A percentile compares a stretch with the other conserved stretches of the same genome.
Conservation (phyloP, 1,140 invertebrate genomes). For the Sarcophaga bullata region DNA sequence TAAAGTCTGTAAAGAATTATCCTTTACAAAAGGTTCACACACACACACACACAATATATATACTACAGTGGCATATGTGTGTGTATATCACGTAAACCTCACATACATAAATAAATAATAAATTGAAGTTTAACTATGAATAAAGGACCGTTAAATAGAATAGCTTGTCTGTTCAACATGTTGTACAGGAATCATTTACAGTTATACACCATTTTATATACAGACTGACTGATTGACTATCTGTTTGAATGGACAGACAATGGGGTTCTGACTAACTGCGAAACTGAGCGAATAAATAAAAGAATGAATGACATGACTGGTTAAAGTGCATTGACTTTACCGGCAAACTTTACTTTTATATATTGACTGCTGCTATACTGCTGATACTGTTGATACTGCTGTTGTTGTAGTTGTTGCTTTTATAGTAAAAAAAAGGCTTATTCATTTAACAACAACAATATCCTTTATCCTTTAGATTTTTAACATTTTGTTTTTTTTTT, state of each 20-base stretch:
- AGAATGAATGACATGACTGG: constrained; percentile 10
- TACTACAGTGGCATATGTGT: too few relatives aligned
- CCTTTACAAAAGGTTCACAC: not conserved
- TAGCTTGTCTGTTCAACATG: not conserved
- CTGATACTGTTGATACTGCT: too few relatives aligned
- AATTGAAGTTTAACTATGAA: constrained; percentile 5
- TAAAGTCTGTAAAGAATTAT: not conserved
- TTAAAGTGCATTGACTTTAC: constrained; percentile 18
- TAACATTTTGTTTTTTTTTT: too few relatives aligned
- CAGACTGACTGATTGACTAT: not conserved
- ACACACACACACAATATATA: too few relatives aligned
- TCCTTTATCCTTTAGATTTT: not conserved
- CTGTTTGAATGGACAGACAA: not conserved
- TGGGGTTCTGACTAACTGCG: not conserved
- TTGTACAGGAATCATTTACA: not conserved
- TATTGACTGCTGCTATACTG: constrained; percentile 3
- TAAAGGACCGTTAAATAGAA: constrained; percentile 12
- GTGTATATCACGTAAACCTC: not conserved
- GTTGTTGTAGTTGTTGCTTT: too few relatives aligned
- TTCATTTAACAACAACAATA: constrained; percentile 27
- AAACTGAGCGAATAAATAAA: not conserved
- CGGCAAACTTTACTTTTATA: constrained; percentile 6
- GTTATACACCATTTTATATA: not conserved
- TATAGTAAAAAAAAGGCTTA: not conserved
- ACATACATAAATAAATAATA: constrained; percentile 17